phyloP scores from a whole-genome alignment of 2,113 vertebrate species.

The Neodon shergylaensis region DNA sequence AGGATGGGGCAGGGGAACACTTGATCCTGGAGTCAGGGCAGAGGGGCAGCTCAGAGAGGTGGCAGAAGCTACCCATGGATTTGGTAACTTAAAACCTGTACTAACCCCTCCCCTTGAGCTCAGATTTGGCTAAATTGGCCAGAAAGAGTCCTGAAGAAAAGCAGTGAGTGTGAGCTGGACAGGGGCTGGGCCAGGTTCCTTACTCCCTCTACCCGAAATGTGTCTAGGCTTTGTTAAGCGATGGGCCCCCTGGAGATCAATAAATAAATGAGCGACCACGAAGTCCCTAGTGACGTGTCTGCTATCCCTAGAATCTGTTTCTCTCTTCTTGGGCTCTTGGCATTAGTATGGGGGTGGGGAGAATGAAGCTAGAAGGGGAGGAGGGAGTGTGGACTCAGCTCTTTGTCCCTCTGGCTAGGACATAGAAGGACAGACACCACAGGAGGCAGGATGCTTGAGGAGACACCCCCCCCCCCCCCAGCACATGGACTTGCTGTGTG shows the following conservation, averaged over 20 bases:
- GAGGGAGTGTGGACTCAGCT: not conserved
- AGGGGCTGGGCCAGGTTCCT: not conserved
- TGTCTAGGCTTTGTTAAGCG: no score
- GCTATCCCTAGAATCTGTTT: conserved; percentile 44
- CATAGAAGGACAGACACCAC: rapidly evolving
- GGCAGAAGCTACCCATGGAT: not conserved
- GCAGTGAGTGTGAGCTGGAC: not conserved
- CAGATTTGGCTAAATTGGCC: not conserved
- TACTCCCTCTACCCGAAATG: not conserved
- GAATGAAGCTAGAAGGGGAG: not conserved
- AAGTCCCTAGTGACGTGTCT: not conserved
- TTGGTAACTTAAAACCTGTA: not conserved
- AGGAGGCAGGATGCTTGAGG: not conserved
- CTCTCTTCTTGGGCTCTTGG: conserved; percentile 68
- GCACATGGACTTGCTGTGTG: not conserved
- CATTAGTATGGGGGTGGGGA: not conserved
- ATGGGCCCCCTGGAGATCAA: not conserved
- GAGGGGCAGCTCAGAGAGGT: not conserved
- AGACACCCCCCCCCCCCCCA: not conserved
- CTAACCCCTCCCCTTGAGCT: not conserved
- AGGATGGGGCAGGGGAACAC: not conserved
- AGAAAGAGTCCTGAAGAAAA: not conserved
- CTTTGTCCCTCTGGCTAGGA: not conserved
- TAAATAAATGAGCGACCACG: not conserved
- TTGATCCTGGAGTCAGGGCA: not conserved